Percentiles rank a stretch among this genome's conserved stretches.
phyloP scores from a whole-genome alignment of 1,140 invertebrate species.

The Orussus abietinus region DNA sequence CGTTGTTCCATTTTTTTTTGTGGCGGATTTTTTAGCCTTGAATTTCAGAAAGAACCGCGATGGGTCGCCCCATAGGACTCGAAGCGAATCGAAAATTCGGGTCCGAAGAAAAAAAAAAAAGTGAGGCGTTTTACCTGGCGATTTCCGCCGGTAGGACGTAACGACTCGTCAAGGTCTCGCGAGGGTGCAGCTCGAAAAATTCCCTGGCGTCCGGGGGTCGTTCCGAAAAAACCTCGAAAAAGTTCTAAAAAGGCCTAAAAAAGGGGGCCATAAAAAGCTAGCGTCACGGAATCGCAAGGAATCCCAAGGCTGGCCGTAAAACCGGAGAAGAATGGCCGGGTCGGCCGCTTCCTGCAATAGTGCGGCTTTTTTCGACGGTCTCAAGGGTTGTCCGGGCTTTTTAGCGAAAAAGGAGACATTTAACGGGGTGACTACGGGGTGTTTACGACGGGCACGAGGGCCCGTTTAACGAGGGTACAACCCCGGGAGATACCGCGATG shows the following conservation, averaged over 20 bases:
- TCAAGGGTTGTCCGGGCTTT: conserved; percentile 41
- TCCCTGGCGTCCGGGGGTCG: neutral
- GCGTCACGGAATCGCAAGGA: conserved; percentile 34
- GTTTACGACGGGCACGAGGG: conserved; percentile 34
- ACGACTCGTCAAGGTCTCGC: neutral
- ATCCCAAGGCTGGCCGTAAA: conserved; percentile 44
- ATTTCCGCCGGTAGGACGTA: too few species aligned
- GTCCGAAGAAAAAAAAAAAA: too few species aligned
- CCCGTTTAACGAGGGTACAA: conserved; percentile 21
- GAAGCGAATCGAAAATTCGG: too few species aligned
- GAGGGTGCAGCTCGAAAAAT: neutral
- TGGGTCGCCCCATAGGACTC: too few species aligned
- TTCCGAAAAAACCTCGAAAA: too few species aligned
- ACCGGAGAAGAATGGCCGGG: conserved; percentile 32
- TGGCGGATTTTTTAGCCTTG: too few species aligned
- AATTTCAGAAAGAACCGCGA: too few species aligned
- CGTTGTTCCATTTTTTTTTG: too few species aligned
- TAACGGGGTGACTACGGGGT: conserved; percentile 38
- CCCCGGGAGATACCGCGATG: neutral
- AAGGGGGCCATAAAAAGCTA: conserved; percentile 30
- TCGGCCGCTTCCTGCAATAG: conserved; percentile 46
- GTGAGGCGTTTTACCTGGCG: too few species aligned
- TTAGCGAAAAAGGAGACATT: conserved; percentile 35
- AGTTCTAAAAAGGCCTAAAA: conserved; percentile 26
- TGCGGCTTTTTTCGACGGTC: conserved; percentile 35